These are phyloP conservation scores for Cisticola juncidis DNA, from an alignment of 2,113 vertebrate species.

Conservation along the genomic window DNA sequence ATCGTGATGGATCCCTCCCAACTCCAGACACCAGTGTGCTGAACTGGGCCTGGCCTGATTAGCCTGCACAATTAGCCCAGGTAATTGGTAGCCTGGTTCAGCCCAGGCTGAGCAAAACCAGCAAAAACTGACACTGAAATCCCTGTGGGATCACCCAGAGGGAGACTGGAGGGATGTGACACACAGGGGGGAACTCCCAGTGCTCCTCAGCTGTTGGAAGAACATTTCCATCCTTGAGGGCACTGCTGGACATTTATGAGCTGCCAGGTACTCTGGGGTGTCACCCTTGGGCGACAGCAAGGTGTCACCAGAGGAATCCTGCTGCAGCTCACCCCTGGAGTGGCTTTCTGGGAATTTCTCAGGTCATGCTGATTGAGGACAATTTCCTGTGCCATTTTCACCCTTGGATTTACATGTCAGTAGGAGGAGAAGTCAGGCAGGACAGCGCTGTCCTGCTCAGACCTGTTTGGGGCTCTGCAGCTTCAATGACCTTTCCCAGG, in stretches of 20 bases:
- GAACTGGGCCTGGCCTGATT: background rate
- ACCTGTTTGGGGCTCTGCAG: background rate
- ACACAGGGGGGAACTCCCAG: background rate
- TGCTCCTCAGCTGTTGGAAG: background rate
- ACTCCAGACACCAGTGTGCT: background rate
- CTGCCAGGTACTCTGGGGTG: background rate
- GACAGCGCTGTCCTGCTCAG: background rate
- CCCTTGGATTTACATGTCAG: background rate
- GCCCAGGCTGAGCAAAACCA: background rate
- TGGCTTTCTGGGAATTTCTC: background rate
- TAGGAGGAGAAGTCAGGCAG: background rate
- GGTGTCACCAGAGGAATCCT: background rate
- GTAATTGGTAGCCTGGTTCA: no score
- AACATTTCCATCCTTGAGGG: background rate
- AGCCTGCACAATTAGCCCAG: background rate
- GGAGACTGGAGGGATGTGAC: background rate
- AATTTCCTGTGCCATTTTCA: background rate
- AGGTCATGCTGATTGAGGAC: background rate
- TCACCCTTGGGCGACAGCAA: background rate
- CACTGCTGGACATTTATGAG: background rate
- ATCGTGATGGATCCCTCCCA: background rate
- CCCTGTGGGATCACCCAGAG: background rate
- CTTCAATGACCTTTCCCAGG: background rate
- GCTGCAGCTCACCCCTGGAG: background rate
- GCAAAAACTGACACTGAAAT: background rate